phyloP scores from a whole-genome alignment of 1,140 invertebrate species.

The Trachymyrmex septentrionalis region DNA sequence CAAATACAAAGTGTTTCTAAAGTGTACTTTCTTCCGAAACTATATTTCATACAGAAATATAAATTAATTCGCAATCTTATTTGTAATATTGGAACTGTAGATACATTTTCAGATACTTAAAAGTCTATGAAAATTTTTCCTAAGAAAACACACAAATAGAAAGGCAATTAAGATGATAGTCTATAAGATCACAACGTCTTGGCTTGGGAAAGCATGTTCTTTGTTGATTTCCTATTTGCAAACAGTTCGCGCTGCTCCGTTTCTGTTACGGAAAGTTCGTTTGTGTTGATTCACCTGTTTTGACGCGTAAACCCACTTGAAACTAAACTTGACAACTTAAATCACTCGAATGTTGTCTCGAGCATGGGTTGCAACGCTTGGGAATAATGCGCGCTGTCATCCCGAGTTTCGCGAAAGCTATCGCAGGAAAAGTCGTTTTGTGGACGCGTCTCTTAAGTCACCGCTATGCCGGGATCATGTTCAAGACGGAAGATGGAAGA shows the following conservation, averaged over 20 bases:
- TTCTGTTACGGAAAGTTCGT: slow-evolving; percentile 22
- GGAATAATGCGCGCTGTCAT: slow-evolving; percentile 53
- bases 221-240: slow-evolving; percentile 34
- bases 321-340: slow-evolving; percentile 38
- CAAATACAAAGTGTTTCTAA: too few relatives aligned
- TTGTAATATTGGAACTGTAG: not conserved
- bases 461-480: slow-evolving; percentile 23
- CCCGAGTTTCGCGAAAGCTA: slow-evolving; percentile 31
- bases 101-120: not conserved
- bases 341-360: slow-evolving; percentile 35
- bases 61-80: not conserved
- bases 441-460: slow-evolving; percentile 39
- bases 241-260: slow-evolving; percentile 9
- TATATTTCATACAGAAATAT: not conserved
- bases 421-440: slow-evolving; percentile 19
- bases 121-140: not conserved
- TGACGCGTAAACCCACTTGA: slow-evolving; percentile 31
- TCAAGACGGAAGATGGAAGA: not conserved
- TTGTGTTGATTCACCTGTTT: slow-evolving; percentile 26
- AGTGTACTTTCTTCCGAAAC: not conserved
- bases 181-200: not conserved
- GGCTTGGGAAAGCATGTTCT: not conserved
- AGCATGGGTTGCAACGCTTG: slow-evolving; percentile 22
- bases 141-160: not conserved
- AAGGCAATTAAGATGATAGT: not conserved